Conservation (phyloP, 1,140 invertebrate species). For the Lordiphosa collinella region DNA sequence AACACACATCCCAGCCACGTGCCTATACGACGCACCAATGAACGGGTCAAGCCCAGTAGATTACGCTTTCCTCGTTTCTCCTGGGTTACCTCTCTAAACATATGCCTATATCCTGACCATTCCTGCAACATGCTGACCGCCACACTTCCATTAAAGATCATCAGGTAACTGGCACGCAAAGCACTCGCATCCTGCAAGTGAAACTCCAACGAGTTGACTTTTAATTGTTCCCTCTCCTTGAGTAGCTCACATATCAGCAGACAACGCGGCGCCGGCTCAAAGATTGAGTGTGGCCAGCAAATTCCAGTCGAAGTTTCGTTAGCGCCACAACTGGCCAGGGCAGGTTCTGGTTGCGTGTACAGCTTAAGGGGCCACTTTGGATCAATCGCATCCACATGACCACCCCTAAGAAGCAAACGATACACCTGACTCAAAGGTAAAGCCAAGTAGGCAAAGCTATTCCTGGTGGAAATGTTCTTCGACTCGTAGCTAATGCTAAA, state of each 20-base stretch:
- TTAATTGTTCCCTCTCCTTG: background rate
- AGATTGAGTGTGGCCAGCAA: slow-evolving; percentile 19
- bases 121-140: no score
- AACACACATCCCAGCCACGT: no score
- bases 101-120: no score
- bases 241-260: slow-evolving; percentile 29
- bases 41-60: no score
- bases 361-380: background rate
- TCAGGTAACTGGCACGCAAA: no score
- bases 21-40: no score
- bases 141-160: no score
- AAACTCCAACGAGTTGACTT: background rate
- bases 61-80: no score
- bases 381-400: slow-evolving; percentile 5
- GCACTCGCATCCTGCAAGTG: slow-evolving; percentile 5
- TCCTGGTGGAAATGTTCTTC: no score
- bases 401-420: slow-evolving; percentile 21
- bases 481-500: slow-evolving; percentile 17
- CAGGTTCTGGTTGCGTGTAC: slow-evolving; percentile 10
- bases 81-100: no score
- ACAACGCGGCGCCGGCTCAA: slow-evolving; percentile 6
- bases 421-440: slow-evolving; percentile 19
- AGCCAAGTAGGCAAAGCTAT: slow-evolving; percentile 17
- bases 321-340: slow-evolving; percentile 17
- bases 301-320: background rate